A percentile compares a stretch with the other conserved stretches of the same genome.
These are phyloP conservation scores for Oasisia sp. DNA, from an alignment of 2,888 invertebrate species.

Conservation along the genomic window DNA sequence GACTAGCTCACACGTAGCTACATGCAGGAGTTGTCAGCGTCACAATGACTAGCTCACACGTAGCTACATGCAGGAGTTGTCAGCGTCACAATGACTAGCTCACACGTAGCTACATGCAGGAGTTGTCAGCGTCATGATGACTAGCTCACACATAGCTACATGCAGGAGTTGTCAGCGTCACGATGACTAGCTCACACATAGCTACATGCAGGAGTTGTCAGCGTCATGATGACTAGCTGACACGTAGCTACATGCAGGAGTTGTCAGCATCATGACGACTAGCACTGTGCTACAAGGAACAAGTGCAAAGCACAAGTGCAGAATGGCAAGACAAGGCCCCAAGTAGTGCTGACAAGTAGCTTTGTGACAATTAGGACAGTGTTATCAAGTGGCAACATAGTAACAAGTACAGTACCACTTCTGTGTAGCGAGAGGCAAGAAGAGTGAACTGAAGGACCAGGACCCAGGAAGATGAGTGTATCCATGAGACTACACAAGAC, in stretches of 20 bases:
- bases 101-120: no score
- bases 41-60: no score
- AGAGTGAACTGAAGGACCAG: no score
- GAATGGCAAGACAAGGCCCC: no score
- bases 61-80: neutral
- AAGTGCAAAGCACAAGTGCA: no score
- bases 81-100: neutral
- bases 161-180: conserved; percentile 50
- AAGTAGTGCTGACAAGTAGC: no score
- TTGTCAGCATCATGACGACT: neutral
- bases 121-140: no score
- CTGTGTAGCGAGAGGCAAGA: neutral
- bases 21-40: no score
- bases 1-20: neutral
- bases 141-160: conserved; percentile 54
- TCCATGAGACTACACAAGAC: neutral
- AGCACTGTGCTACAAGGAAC: neutral
- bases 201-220: neutral
- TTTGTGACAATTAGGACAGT: neutral
- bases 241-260: neutral
- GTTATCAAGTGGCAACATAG: no score
- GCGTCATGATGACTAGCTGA: no score
- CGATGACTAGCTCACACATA: neutral
- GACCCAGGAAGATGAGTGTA: no score
- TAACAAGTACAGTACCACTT: neutral